Evolutionary conservation across 2,797 vertebrate species (phyloP).

Genomic region (Capromys pilorides): DNA sequence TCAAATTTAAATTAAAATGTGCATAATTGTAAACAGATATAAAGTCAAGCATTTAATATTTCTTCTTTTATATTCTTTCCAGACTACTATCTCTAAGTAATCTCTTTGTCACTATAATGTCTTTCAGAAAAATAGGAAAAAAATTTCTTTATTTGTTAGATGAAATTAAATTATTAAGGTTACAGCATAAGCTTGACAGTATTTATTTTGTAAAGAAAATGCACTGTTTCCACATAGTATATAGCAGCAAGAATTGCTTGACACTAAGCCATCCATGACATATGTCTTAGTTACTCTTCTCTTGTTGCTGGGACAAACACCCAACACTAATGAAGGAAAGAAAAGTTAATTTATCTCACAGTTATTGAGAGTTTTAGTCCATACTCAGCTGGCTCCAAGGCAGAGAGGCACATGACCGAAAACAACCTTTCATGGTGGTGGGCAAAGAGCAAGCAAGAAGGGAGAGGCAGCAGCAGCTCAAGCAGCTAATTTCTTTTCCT

Average conservation of each 20-base stretch:
- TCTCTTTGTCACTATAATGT: neutral
- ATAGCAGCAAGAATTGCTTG: neutral
- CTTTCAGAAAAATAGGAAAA: constrained; percentile 24
- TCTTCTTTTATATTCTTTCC: constrained; percentile 37
- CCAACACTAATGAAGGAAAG: too few relatives aligned
- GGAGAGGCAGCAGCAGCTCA: too few relatives aligned
- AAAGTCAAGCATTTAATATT: constrained; percentile 1
- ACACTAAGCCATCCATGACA: neutral
- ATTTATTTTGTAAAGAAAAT: constrained; percentile 29
- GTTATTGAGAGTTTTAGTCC: too few relatives aligned
- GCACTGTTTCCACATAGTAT: neutral
- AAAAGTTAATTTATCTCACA: too few relatives aligned
- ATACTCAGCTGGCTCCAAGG: too few relatives aligned
- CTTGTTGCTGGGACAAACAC: too few relatives aligned
- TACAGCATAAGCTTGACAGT: neutral
- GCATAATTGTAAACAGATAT: neutral
- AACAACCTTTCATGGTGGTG: too few relatives aligned
- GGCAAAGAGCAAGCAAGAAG: too few relatives aligned
- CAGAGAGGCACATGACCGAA: too few relatives aligned
- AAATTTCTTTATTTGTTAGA: constrained; percentile 42
- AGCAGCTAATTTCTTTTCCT: too few relatives aligned
- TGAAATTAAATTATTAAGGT: neutral
- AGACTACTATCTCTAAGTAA: neutral
- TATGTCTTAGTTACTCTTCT: too few relatives aligned
- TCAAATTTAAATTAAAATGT: constrained; percentile 43